phyloP scores from a whole-genome alignment of 1,140 invertebrate species.

The Pachyrhynchus sulphureomaculatus region DNA sequence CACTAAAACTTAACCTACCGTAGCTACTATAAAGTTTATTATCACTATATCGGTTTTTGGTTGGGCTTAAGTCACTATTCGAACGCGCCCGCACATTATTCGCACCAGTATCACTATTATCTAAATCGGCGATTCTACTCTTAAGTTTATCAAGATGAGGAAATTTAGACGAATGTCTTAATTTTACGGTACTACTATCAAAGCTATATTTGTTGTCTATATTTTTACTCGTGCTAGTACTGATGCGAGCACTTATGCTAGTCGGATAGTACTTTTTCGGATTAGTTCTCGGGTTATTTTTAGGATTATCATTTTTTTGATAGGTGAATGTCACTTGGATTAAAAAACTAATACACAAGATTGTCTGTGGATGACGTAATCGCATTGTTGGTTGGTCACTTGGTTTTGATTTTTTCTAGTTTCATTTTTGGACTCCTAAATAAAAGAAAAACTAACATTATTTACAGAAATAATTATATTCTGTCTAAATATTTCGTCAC shows the following conservation, averaged over 20 bases:
- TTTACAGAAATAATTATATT: too few species aligned
- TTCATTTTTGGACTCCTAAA: conserved; percentile 11
- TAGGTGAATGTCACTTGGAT: conserved; percentile 14
- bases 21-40: not conserved
- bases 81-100: not conserved
- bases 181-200: not conserved
- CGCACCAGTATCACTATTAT: conserved; percentile 6
- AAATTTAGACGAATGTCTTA: conserved; percentile 18
- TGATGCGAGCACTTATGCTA: not conserved
- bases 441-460: not conserved
- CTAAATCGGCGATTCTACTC: conserved; percentile 6
- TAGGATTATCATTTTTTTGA: conserved; percentile 7
- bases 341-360: conserved; percentile 7
- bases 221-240: too few species aligned
- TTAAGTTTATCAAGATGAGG: conserved; percentile 10
- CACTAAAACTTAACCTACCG: not conserved
- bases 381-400: conserved; percentile 20
- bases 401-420: conserved; percentile 1
- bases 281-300: conserved; percentile 19
- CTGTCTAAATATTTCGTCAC: too few species aligned
- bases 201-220: too few species aligned
- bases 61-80: not conserved
- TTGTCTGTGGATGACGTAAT: not conserved
- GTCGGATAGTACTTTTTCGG: conserved; percentile 19
- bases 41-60: conserved; percentile 13